These are phyloP conservation scores for Drosophila bipectinata DNA, from an alignment of 1,140 invertebrate genomes.

Conservation along the genomic window DNA sequence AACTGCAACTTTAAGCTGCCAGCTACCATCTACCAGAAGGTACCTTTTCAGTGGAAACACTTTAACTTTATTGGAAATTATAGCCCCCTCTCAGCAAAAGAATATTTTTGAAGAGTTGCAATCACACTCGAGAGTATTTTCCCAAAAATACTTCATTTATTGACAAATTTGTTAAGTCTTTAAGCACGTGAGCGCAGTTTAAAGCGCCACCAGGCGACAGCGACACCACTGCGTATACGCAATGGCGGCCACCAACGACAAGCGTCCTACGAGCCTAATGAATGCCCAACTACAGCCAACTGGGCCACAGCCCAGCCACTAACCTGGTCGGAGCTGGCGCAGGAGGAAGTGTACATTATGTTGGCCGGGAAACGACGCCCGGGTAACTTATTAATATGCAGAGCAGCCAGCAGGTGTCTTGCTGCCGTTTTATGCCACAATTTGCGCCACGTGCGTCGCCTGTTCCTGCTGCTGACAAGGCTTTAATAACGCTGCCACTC, in stretches of 20 bases:
- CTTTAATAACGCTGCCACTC: slow-evolving; percentile 50
- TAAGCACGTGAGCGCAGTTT: not conserved
- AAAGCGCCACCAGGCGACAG: slow-evolving; percentile 3
- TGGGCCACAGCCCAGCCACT: slow-evolving; percentile 28
- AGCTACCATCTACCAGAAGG: too few relatives aligned
- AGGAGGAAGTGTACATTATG: slow-evolving; percentile 57
- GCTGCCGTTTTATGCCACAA: slow-evolving; percentile 77
- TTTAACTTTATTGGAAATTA: not conserved
- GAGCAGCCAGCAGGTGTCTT: slow-evolving; percentile 72
- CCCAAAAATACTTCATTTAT: not conserved
- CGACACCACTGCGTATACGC: slow-evolving; percentile 48
- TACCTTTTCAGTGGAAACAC: not conserved
- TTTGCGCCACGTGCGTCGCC: slow-evolving; percentile 50
- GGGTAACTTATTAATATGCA: slow-evolving; percentile 74
- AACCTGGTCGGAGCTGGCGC: slow-evolving; percentile 13
- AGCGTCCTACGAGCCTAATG: slow-evolving; percentile 43
- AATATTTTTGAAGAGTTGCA: not conserved
- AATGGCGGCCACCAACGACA: slow-evolving; percentile 24
- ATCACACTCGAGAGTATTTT: not conserved
- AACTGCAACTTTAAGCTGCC: not conserved
- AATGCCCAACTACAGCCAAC: slow-evolving; percentile 41
- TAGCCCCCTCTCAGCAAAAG: too few relatives aligned
- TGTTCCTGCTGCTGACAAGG: slow-evolving; percentile 39
- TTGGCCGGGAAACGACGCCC: slow-evolving; percentile 42
- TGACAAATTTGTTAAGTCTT: slow-evolving; percentile 11